Conservation (phyloP, 2,888 invertebrate species). For the Nemurella pictetii region DNA sequence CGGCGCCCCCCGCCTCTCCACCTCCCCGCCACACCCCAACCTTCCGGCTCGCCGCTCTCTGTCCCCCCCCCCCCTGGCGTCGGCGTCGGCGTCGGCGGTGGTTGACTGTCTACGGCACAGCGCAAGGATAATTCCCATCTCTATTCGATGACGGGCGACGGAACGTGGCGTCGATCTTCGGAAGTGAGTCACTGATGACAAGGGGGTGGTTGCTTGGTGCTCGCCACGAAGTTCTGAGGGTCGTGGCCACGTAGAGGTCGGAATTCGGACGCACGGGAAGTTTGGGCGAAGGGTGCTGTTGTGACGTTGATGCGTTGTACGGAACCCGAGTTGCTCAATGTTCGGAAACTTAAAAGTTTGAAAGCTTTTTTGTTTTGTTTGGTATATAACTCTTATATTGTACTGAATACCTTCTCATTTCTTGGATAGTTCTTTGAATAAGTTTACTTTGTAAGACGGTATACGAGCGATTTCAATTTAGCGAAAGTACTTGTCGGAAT, state of each 20-base stretch:
- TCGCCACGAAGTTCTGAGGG: background rate
- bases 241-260: background rate
- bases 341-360: background rate
- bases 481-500: background rate
- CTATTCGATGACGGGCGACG: background rate
- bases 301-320: background rate
- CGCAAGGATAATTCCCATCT: slow-evolving; percentile 18
- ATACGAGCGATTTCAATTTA: background rate
- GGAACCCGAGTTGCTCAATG: background rate
- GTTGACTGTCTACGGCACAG: background rate
- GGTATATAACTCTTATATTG: background rate
- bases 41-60: too few relatives aligned
- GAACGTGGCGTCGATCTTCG: background rate
- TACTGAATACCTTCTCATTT: background rate
- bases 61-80: background rate
- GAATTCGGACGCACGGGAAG: background rate
- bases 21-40: background rate
- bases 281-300: background rate
- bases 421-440: background rate
- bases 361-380: background rate
- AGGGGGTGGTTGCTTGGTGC: background rate
- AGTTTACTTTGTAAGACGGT: background rate
- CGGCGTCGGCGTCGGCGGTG: background rate
- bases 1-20: background rate
- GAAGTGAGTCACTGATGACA: background rate